These are phyloP conservation scores for Cybosia mesomella DNA, from an alignment of 2,888 invertebrate genomes.

Conservation along the genomic window DNA sequence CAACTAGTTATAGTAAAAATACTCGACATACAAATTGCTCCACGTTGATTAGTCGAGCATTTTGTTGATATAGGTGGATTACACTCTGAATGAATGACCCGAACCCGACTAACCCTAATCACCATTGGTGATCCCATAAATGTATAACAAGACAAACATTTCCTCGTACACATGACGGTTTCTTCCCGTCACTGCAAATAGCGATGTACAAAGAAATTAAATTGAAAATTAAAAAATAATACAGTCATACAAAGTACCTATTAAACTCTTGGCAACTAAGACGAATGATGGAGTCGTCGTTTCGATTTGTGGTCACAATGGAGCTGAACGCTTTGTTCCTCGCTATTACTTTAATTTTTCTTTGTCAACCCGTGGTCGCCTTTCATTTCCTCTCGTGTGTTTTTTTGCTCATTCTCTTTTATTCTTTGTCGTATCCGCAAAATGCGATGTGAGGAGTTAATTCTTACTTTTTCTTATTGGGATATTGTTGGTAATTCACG, in stretches of 20 bases:
- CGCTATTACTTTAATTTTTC: slow-evolving; percentile 58
- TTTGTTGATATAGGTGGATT: too few species aligned
- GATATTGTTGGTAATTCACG: neutral
- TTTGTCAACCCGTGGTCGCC: slow-evolving; percentile 41
- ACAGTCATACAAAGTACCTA: slow-evolving; percentile 4
- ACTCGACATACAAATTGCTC: too few species aligned
- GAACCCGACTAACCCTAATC: neutral
- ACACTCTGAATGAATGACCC: too few species aligned
- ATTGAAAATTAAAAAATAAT: neutral
- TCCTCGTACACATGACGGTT: too few species aligned
- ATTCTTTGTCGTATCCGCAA: slow-evolving; percentile 25
- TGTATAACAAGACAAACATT: too few species aligned
- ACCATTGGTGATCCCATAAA: neutral
- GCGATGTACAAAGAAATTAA: too few species aligned
- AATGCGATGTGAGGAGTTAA: slow-evolving; percentile 6
- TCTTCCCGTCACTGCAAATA: too few species aligned
- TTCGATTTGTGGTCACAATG: slow-evolving; percentile 60
- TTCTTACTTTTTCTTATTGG: neutral
- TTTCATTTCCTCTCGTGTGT: slow-evolving; percentile 42
- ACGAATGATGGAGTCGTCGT: slow-evolving; percentile 23
- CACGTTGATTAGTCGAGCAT: too few species aligned
- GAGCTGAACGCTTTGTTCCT: slow-evolving; percentile 37
- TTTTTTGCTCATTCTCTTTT: slow-evolving; percentile 33
- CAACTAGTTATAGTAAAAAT: too few species aligned
- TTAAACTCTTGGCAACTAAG: slow-evolving; percentile 13